Evolutionary conservation across 2,797 vertebrate species (phyloP).

Genomic region (Peromyscus nudipes): DNA sequence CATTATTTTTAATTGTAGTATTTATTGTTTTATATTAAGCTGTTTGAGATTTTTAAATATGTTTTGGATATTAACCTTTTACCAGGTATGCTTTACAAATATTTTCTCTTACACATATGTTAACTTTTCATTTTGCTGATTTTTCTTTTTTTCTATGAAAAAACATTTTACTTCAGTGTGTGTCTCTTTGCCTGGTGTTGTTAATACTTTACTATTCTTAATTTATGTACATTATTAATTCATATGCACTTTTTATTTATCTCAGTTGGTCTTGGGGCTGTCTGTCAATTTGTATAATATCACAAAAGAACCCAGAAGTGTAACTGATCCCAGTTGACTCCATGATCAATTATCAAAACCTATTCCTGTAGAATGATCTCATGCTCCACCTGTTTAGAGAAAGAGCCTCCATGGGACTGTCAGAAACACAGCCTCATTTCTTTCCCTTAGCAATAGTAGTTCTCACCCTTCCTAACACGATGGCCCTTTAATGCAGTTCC

Average conservation of each 20-base stretch:
- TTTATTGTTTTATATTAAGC: neutral
- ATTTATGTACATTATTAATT: neutral
- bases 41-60: neutral
- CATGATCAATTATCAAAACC: neutral
- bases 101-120: neutral
- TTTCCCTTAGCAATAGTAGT: neutral
- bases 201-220: neutral
- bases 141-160: neutral
- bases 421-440: neutral
- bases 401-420: neutral
- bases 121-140: neutral
- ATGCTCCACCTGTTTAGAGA: too few relatives aligned
- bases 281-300: neutral
- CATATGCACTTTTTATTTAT: neutral
- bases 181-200: neutral
- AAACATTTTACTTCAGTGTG: neutral
- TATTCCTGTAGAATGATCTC: neutral
- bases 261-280: neutral
- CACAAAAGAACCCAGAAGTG: neutral
- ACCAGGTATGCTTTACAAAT: neutral
- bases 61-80: neutral
- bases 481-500: neutral
- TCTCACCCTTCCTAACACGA: neutral
- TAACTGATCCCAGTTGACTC: neutral
- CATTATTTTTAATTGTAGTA: neutral